Percentiles rank a stretch among this genome's conserved stretches.
phyloP scores from a whole-genome alignment of 2,797 vertebrate species.

The Eospalax fontanierii region DNA sequence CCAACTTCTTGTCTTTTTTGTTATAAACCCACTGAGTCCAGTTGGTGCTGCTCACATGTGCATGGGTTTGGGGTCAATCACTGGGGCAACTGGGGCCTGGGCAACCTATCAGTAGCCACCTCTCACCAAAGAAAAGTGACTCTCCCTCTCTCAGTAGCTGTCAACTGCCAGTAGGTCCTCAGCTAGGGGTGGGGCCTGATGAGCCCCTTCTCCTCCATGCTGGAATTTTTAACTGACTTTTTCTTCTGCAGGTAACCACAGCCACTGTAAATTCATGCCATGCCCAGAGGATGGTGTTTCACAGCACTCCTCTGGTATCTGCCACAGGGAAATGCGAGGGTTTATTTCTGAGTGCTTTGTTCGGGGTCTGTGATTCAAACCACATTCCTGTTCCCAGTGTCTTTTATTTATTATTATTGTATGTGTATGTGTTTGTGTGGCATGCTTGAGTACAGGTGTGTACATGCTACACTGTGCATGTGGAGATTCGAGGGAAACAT shows the following conservation, averaged over 20 bases:
- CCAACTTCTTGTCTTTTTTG: neutral
- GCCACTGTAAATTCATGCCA: no score
- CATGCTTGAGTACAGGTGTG: neutral
- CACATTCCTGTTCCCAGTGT: no score
- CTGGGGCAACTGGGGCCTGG: no score
- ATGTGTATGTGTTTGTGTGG: neutral
- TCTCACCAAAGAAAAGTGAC: neutral
- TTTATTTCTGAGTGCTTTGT: slow-evolving; percentile 4
- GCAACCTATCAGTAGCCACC: neutral
- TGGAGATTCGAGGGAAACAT: neutral
- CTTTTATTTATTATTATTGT: neutral
- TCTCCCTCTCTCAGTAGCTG: neutral
- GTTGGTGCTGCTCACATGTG: neutral
- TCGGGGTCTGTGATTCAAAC: no score
- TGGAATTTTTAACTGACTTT: no score
- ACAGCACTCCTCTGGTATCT: neutral
- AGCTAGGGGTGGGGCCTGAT: neutral
- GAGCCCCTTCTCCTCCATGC: neutral
- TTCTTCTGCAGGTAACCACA: no score
- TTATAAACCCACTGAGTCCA: neutral
- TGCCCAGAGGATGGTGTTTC: neutral
- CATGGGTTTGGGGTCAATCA: no score
- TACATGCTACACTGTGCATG: neutral
- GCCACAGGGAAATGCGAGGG: neutral
- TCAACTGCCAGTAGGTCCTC: neutral